Evolutionary conservation across 2,888 invertebrate species (phyloP), one percentile per base, ranked within the genome.

Genomic region (Masnerella sp.): DNA sequence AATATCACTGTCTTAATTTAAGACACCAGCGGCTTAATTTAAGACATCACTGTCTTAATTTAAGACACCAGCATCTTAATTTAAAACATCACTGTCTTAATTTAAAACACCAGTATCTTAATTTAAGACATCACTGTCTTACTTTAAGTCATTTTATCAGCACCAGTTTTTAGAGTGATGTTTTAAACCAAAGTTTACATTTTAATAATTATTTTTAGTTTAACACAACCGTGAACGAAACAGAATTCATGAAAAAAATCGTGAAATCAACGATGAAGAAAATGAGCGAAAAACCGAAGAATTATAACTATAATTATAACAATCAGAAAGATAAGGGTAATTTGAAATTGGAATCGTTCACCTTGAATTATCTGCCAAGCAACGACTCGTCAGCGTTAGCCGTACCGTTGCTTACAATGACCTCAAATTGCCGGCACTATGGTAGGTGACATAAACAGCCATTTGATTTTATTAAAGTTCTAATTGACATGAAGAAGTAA

Each of bases 341-440:
- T 17, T 36, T 36, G 51, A 74, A 74, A 51, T 54, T 58, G 25
- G 74, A 74, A 43, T 54, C 65, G 14, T 61, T 74, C 28, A 62
- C 65, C 30, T 49, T 74, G 61, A 74, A 75, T 75, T 71, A 75
- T 62, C 17, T 42, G 9, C 43, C 67, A 42, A 56, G 52, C 36
- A 75, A 75, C 20, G 71, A 69, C 43, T 59, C 74, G 28, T 38
- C 69, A 17, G 17, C 40, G 22, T 43, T 70, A 38, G 17, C 67
- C 8, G 58, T 52, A 3, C 70, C 70, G 17, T 40, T 74, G 43
- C 65, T 74, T 30, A 74, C 74, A 32, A 62, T 74, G 70, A 74
- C 74, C 43, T 74, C 74, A 47, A 74, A 74, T 65, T 74, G 70
- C 38, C 65, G 74, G 9, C 65, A 70, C 32, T 65, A 74, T 70